Conservation (phyloP, 2,888 invertebrate species). For the Thumatha senex region DNA sequence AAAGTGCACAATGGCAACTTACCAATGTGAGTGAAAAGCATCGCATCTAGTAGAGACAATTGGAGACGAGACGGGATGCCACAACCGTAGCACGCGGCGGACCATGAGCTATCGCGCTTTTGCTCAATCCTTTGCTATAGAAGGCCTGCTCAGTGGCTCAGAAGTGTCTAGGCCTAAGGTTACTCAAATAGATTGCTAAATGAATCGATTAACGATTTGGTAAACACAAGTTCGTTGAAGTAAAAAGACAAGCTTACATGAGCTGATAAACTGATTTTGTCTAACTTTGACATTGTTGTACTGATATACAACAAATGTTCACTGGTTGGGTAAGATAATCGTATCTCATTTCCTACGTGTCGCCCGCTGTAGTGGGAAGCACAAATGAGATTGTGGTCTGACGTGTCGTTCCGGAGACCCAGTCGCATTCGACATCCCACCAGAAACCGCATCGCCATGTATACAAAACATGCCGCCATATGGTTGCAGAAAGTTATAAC, state of each 20-base stretch:
- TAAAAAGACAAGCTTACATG: slow-evolving; percentile 16
- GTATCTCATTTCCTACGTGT: slow-evolving; percentile 73
- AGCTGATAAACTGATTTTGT: slow-evolving; percentile 31
- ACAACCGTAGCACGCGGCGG: no score
- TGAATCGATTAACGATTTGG: slow-evolving; percentile 28
- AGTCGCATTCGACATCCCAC: slow-evolving; percentile 52
- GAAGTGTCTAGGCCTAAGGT: no score
- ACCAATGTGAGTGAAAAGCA: slow-evolving; percentile 26
- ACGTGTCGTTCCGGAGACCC: slow-evolving; percentile 62
- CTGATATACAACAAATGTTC: slow-evolving; percentile 42
- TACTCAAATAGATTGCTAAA: no score
- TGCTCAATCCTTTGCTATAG: not conserved
- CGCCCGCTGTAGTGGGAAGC: slow-evolving; percentile 64
- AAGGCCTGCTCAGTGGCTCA: no score
- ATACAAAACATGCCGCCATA: slow-evolving; percentile 32
- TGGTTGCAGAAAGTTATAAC: slow-evolving; percentile 1
- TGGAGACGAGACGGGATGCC: no score
- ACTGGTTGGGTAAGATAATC: slow-evolving; percentile 63
- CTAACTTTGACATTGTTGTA: slow-evolving; percentile 37
- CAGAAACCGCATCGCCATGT: slow-evolving; percentile 43
- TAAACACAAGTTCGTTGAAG: no score
- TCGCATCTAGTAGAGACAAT: no score
- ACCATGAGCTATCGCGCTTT: not conserved
- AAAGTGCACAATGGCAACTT: slow-evolving; percentile 34
- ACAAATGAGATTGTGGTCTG: slow-evolving; percentile 71